Base-by-base conservation (phyloP, 2,888 invertebrate genomes). In the Linyphia triangularis region DNA sequence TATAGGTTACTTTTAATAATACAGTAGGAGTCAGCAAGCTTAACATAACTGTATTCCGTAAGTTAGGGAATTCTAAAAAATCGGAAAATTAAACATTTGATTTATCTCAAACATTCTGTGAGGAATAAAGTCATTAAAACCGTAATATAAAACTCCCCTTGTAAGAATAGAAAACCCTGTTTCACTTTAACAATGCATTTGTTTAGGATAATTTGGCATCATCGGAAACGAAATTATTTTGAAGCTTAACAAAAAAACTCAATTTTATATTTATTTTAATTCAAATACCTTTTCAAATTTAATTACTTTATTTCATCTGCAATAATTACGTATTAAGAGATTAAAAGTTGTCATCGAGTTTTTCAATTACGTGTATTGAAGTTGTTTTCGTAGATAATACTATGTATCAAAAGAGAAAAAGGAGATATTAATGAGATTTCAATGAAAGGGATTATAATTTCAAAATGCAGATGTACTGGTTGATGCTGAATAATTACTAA, bases 371-470 rank as follows among this genome's bases (percentile, higher is more conserved):
- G 33, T 13, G 2, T 61, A 1, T 24, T 24, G 61, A 22, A 26
- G 24, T 61, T 61, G 24, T 26, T 61, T 10, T 33, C 33, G 13
- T n/a, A 37, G 30, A 19, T 30, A 26, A 19, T 67, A 22, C 22
- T 7, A 33, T n/a, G 13, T 67, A 19, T 67, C 33, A 9, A 37
- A 67, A 37, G 19, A 67, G 13, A 22, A 13, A 33, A 67, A 37
- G 33, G 33, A 67, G 30, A 37, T 33, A 67, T 67, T 67, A 67
- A 67, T 67, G 67, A 37, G 33, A 67, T 67, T 67, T 67, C 28
- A 16, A 33, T 19, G 33, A 67, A 37, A n/a, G 7, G 28, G 67
- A 67, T 67, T 67, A 67, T 10, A 67, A 9, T 10, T 37, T 67
- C 51, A n/a, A 51, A 51, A 51, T n/a, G 51, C 51, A 51, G 16